These are phyloP conservation scores for Rhynchonycteris naso DNA, from an alignment of 2,797 vertebrate genomes.

Conservation along the genomic window DNA sequence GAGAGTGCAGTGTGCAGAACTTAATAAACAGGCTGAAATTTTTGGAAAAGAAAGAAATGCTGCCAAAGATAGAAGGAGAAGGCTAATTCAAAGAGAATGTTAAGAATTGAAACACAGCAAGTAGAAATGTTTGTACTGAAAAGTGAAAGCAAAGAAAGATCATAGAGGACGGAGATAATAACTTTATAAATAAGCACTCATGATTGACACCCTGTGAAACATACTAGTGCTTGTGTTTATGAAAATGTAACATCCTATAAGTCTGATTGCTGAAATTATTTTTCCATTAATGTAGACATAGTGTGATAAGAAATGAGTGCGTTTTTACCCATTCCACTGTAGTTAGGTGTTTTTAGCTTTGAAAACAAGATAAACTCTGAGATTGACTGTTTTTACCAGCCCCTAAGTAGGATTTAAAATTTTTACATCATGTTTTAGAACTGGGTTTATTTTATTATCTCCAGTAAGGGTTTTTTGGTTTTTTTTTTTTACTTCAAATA, in stretches of 20 bases:
- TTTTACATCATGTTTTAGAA: slow-evolving; percentile 32
- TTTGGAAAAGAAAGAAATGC: neutral
- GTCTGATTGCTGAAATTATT: neutral
- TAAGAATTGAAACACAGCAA: neutral
- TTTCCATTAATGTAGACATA: neutral
- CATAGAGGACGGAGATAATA: neutral
- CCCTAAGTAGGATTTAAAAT: neutral
- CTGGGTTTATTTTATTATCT: slow-evolving; percentile 32
- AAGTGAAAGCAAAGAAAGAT: slow-evolving; percentile 1
- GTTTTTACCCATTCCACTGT: neutral
- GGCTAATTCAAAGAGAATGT: neutral
- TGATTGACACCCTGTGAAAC: neutral
- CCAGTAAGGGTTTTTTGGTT: neutral
- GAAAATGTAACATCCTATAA: neutral
- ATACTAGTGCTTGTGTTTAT: slow-evolving; percentile 15
- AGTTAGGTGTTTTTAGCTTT: slow-evolving; percentile 1
- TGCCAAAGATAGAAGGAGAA: neutral
- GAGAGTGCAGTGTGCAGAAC: neutral
- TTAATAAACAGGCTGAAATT: neutral
- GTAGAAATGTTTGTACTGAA: neutral
- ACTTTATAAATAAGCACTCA: neutral
- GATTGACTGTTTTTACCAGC: neutral
- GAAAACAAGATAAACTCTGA: neutral
- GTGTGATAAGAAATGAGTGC: neutral
- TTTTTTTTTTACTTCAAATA: neutral